Evolutionary conservation across 2,797 vertebrate species (phyloP), one percentile per base, ranked within the genome.

Genomic region (Propithecus perrieri): DNA sequence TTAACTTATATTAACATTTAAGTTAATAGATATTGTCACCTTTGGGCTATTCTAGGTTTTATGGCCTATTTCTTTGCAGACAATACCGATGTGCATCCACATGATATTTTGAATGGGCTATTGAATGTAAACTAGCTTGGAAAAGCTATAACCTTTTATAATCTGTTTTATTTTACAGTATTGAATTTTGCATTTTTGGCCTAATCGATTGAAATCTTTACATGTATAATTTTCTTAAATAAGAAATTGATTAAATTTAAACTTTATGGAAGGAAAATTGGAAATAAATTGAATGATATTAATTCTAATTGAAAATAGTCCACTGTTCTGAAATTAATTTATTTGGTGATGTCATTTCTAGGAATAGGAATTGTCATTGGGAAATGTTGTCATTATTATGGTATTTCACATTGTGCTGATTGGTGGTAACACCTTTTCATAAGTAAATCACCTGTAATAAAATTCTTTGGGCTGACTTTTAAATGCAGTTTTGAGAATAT

Each of bases 181-280:
- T 35, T 85, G 57, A 88, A 85, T 91, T 95, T 97, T 95, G 6
- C 33, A 80, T 95, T 88, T 90, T 95, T 1, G 17, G 43, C 13
- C 48, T 91, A 95, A 76, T 91, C 35, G 75, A 79, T 83, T 93
- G 43, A 91, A 75, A 80, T 96, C 28, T 79, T 89, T 92, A 65
- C 28, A 88, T 22, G 63, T 48, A 63, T 84, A 93, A 80, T 69
- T 88, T 80, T 41, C 91, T 95, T 85, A 80, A 93, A 79, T 2
- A 67, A 72, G 43, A 91, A 95, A 50, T 93, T 84, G 35, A 69
- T 87, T 95, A 88, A 94, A 95, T 72, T 92, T 92, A 94, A 72
- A 17, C 30, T 78, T 96, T 71, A 76, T 92, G 10, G 41, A 86
- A 86, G 46, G 20, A 96, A 91, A 93, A 75, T 67, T 71, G 11